A percentile compares a stretch with the other conserved stretches of the same genome.
phyloP scores from a whole-genome alignment of 1,140 invertebrate species.

The Dermatophagoides farinae region DNA sequence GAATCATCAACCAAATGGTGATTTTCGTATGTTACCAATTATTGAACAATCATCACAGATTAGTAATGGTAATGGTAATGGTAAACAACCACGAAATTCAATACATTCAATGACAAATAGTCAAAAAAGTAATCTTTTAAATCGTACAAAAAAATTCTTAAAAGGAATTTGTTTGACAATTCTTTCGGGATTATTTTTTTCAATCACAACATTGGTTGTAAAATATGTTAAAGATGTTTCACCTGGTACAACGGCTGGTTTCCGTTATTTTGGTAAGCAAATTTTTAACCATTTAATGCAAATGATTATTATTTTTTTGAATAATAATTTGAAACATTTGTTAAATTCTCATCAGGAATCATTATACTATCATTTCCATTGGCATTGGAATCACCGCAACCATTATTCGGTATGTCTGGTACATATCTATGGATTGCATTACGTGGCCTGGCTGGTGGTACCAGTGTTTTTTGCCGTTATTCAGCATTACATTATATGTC shows the following conservation, averaged over 20 bases:
- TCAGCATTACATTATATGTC: conserved; percentile 37
- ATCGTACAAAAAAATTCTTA: not conserved
- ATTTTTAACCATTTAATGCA: not conserved
- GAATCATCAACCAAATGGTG: not conserved
- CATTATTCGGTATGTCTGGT: conserved; percentile 49
- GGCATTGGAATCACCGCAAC: conserved; percentile 48
- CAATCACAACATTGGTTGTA: conserved; percentile 66
- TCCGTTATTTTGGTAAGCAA: conserved; percentile 50
- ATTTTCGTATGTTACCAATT: not conserved
- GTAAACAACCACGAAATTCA: too few relatives aligned
- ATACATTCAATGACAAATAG: not conserved
- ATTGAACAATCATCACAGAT: not conserved
- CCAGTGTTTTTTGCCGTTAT: conserved; percentile 32
- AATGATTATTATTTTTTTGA: not conserved
- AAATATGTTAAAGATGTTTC: conserved; percentile 44
- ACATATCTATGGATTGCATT: conserved; percentile 18
- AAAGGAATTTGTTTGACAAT: conserved; percentile 3
- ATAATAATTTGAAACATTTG: not conserved
- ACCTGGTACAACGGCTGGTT: conserved; percentile 61
- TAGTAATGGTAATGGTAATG: not conserved
- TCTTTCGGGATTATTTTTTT: conserved; percentile 59
- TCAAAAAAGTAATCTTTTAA: not conserved
- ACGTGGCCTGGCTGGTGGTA: conserved; percentile 19
- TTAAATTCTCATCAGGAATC: conserved; percentile 1
- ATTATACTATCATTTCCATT: conserved; percentile 62